These are phyloP conservation scores for Neolamprologus tretocephalus DNA, from an alignment of 2,113 vertebrate genomes.

Conservation along the genomic window DNA sequence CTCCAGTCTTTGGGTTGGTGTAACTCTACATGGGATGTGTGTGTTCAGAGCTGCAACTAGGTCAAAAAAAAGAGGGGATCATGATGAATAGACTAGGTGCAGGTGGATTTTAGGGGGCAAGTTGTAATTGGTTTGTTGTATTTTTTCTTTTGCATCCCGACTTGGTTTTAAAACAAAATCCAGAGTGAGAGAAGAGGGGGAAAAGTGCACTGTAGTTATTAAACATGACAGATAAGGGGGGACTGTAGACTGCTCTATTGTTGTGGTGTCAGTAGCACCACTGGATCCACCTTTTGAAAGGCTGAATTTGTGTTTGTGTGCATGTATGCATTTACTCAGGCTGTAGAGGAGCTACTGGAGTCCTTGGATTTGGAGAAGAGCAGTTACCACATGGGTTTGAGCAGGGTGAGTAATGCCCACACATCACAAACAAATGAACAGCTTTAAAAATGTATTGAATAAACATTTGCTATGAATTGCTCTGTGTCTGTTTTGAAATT, in stretches of 20 bases:
- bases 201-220: slow-evolving; percentile 5
- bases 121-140: slow-evolving; percentile 17
- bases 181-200: not conserved
- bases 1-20: not conserved
- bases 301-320: slow-evolving; percentile 4
- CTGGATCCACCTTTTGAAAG: slow-evolving; percentile 19
- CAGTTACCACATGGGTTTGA: slow-evolving; percentile 93
- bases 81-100: slow-evolving; percentile 14
- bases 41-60: not conserved
- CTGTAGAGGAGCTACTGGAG: slow-evolving; percentile 92
- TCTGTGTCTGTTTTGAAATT: not conserved
- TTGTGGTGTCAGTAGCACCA: slow-evolving; percentile 10
- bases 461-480: not conserved
- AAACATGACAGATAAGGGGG: not conserved
- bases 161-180: not conserved
- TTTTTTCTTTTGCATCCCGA: not conserved
- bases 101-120: slow-evolving; percentile 7
- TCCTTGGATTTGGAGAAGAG: slow-evolving; percentile 94
- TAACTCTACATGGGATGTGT: not conserved
- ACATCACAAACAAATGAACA: not conserved
- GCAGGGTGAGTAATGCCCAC: slow-evolving; percentile 77
- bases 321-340: slow-evolving; percentile 66
- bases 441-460: not conserved
- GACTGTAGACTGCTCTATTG: slow-evolving; percentile 7
- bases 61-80: not conserved